Base-by-base conservation (phyloP, 2,797 vertebrate species). In the Pampus argenteus region DNA sequence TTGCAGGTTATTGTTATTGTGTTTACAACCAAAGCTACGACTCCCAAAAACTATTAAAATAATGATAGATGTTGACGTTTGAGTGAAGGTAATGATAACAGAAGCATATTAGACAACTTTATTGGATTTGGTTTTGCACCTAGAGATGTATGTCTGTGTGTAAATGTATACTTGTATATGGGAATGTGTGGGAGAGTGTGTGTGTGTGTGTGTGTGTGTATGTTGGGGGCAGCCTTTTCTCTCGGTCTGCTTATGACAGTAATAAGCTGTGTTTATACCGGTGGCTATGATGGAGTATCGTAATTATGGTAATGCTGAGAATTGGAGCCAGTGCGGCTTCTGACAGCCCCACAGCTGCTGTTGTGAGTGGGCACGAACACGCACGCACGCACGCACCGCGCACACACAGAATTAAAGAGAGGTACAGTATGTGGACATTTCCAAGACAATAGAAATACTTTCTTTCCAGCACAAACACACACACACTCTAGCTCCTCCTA, bases 191-290 rank as follows among this genome's bases (percentile, higher is more conserved):
- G 55, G 58, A 22, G 51, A 50, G 29, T 42, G 48, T 45, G 4
- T 42, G 48, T 20, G 25, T 61, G 56, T 25, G 74, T 51, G 64
- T 14, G 51, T 57, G 48, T 48, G 70, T 51, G 66, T 36, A 49
- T 50, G 51, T 29, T 23, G 48, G 60, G 66, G 65, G 75, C 73
- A 62, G 59, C 68, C 66, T 71, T 69, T 44, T 71, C 78, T 60
- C 62, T 75, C 58, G 51, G 68, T 74, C 76, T 71, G 69, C 49
- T 60, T 67, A 34, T 87, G 91, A 88, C 88, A 88, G 86, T 88
- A 93, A 93, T 91, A 87, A 89, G 89, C 80, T 86, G 87, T 92
- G 84, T 90, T 92, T 90, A 85, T 84, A 90, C 86, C 78, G 26
- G 79, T 86, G 88, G 87, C 86, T 83, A 82, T 84, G 78, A 90